A percentile compares a stretch with the other conserved stretches of the same genome.
phyloP scores from a whole-genome alignment of 2,797 vertebrate species.

The Melanotaenia maccullochi region DNA sequence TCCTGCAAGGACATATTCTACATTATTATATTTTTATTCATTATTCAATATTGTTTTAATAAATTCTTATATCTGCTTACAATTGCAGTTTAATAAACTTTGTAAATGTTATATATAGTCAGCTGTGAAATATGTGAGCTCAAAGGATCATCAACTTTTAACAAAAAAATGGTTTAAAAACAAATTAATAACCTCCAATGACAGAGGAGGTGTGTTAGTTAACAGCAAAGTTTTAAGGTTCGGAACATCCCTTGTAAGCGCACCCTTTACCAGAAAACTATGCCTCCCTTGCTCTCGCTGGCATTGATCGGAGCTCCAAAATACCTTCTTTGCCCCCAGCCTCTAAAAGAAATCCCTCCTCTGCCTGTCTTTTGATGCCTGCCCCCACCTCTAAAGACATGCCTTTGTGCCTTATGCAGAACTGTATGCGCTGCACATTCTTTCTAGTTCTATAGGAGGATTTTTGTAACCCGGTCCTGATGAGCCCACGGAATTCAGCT shows the following conservation, averaged over 20 bases:
- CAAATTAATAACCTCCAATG: constrained; percentile 31
- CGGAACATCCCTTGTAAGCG: constrained; percentile 61
- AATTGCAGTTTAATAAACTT: not conserved
- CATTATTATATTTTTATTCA: constrained; percentile 11
- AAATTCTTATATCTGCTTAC: constrained; percentile 10
- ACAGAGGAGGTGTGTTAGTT: constrained; percentile 30
- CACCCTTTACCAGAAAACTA: constrained; percentile 54
- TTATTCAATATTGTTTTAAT: constrained; percentile 4
- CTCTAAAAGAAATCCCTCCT: constrained; percentile 81
- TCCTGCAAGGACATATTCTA: constrained; percentile 2
- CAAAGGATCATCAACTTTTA: constrained; percentile 3
- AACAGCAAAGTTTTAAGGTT: constrained; percentile 43
- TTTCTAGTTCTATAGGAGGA: constrained; percentile 85
- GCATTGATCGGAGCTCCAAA: constrained; percentile 70
- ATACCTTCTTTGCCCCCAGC: constrained; percentile 81
- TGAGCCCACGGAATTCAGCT: constrained; percentile 84
- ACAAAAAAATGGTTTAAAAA: constrained; percentile 5
- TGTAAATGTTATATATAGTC: not conserved
- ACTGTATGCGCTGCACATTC: constrained; percentile 85
- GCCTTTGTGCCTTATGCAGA: constrained; percentile 85
- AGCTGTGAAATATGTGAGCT: not conserved
- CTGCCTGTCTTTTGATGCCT: constrained; percentile 82
- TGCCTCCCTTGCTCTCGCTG: constrained; percentile 53
- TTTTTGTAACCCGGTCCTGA: constrained; percentile 81
- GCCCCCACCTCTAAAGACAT: constrained; percentile 83